Conservation (phyloP, 2,797 vertebrate species). For the Coccyzus lansbergi region DNA sequence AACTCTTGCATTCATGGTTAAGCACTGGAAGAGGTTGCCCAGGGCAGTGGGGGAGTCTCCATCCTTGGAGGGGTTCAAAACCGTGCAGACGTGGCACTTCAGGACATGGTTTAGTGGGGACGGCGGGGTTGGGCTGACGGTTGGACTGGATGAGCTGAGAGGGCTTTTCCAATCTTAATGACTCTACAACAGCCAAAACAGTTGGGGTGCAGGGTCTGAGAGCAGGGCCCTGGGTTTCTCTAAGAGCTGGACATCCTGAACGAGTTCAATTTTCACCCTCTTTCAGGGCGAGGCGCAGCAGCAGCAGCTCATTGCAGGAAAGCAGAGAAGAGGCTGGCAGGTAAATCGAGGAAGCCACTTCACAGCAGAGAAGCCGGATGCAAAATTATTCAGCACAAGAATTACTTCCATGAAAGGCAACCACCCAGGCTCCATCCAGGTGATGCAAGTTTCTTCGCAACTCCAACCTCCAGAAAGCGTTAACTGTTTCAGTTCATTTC, state of each 20-base stretch:
- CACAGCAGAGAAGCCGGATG: not conserved
- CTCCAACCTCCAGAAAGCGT: not conserved
- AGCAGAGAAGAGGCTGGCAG: not conserved
- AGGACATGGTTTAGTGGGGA: no score
- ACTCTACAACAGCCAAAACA: rapidly evolving
- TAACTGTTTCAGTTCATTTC: not conserved
- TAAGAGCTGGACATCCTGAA: not conserved
- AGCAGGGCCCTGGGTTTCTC: not conserved
- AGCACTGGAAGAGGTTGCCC: no score
- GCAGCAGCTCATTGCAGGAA: not conserved
- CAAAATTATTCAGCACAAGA: not conserved
- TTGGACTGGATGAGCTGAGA: no score
- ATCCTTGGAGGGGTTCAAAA: no score
- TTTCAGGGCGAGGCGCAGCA: not conserved
- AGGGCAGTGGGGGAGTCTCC: no score
- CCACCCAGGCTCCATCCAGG: not conserved
- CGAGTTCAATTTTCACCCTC: not conserved
- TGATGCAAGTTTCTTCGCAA: not conserved
- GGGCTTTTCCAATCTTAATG: no score
- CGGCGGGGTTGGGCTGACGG: no score
- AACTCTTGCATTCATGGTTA: not conserved
- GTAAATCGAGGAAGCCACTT: not conserved
- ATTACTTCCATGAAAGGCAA: not conserved
- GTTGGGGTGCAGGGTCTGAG: not conserved
- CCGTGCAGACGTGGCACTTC: no score